Evolutionary conservation across 2,797 vertebrate species (phyloP).

Genomic region (Sebastes cheni): DNA sequence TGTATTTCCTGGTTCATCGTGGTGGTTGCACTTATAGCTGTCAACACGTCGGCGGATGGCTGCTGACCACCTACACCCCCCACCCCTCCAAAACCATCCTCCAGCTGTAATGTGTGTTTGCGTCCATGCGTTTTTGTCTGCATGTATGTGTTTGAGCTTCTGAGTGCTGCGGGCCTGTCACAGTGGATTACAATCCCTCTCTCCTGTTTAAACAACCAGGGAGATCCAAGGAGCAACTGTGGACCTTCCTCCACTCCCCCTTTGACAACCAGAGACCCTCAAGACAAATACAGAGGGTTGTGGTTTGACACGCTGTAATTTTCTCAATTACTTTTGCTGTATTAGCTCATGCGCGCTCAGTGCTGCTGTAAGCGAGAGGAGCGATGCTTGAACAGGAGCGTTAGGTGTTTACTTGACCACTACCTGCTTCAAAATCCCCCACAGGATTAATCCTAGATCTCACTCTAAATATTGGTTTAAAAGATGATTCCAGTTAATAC

Average conservation of each 20-base stretch:
- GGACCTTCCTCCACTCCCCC: constrained; percentile 4
- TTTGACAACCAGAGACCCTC: constrained; percentile 32
- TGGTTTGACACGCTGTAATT: constrained; percentile 41
- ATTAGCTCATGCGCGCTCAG: constrained; percentile 47
- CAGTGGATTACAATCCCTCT: constrained; percentile 65
- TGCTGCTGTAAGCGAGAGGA: constrained; percentile 8
- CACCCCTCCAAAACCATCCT: not conserved
- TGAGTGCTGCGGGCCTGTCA: constrained; percentile 64
- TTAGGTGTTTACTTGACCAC: not conserved
- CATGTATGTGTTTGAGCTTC: constrained; percentile 11
- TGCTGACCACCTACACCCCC: not conserved
- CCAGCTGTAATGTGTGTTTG: constrained; percentile 3
- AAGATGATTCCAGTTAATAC: not conserved
- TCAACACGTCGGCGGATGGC: constrained; percentile 41
- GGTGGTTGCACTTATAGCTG: constrained; percentile 57
- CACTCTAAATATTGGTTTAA: constrained; percentile 6
- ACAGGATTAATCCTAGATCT: not conserved
- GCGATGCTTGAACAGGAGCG: not conserved
- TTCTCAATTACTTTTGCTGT: constrained; percentile 48
- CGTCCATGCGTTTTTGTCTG: constrained; percentile 11
- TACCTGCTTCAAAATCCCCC: not conserved
- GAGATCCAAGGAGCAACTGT: constrained; percentile 55
- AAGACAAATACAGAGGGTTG: constrained; percentile 29
- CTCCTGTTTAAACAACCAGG: constrained; percentile 72
- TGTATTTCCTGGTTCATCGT: constrained; percentile 42